A percentile compares a stretch with the other conserved stretches of the same genome.
These are phyloP conservation scores for Paramisgurnus dabryanus DNA, from an alignment of 2,113 vertebrate genomes.

Conservation along the genomic window DNA sequence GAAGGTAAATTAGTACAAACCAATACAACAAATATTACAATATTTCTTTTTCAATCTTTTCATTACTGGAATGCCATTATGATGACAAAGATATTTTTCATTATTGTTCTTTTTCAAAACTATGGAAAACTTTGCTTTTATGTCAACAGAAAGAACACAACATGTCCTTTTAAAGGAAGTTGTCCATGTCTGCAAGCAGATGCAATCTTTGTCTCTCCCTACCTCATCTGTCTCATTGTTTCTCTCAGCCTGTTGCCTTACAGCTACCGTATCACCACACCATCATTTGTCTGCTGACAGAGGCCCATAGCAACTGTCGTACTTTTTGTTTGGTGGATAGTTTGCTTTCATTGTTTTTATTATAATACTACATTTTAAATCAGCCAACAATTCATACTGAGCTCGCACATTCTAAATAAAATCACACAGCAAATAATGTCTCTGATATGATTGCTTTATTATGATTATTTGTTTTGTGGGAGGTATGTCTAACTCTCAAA, in stretches of 20 bases:
- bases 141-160: background rate
- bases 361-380: background rate
- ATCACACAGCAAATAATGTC: background rate
- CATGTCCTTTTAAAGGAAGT: background rate
- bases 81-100: no score
- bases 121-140: no score
- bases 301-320: background rate
- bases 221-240: constrained; percentile 1
- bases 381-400: background rate
- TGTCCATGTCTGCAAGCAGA: constrained; percentile 3
- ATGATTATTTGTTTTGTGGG: background rate
- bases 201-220: background rate
- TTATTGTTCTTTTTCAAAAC: no score
- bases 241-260: background rate
- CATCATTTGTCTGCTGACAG: constrained; percentile 3
- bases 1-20: background rate
- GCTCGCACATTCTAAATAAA: background rate
- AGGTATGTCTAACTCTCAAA: background rate
- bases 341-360: background rate
- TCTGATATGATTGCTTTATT: background rate
- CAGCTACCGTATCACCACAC: constrained; percentile 2
- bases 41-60: no score
- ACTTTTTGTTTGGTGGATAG: background rate
- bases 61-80: no score
- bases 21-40: no score